Evolutionary conservation across 2,113 vertebrate species (phyloP), one percentile per base, ranked within the genome.

Genomic region (Mobula hypostoma): DNA sequence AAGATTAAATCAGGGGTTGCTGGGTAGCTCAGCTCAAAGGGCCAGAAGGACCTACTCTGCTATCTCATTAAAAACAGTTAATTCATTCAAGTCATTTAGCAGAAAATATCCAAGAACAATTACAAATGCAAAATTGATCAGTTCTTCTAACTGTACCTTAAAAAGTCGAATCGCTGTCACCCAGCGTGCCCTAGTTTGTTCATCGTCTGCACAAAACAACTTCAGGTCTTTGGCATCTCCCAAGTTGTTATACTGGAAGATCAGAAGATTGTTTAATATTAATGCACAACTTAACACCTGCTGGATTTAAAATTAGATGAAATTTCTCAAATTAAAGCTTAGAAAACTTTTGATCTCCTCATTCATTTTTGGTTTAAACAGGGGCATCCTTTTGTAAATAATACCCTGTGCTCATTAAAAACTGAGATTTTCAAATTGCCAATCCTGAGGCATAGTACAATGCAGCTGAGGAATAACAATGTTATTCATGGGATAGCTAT

Each of bases 131-230:
- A 94, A 76, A 24, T 58, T 6, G 24, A 48, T 94, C 4, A 66
- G n/a, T 66, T 15, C 63, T 3, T 29, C 2, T 17, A 94, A 77
- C 70, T 58, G 15, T 77, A 77, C 99, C 98, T 99, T 99, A 95
- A 99, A 98, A 96, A 99, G 97, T 95, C 99, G 97, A 97, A 99
- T 97, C 95, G 98, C 98, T 11, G 98, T 98, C 97, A 99, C 97
- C 99, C 99, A 99, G 95, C 98, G 98, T 94, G 97, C 98, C 96
- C 98, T 98, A 95, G 96, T 98, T 96, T 97, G 98, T 95, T 99
- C 98, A 94, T 98, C 98, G 95, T 99, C 99, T 8, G 99, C 98
- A 97, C 98, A 99, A 95, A 99, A 97, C 96, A 99, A 97, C 97
- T 98, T 99, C 97, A 99, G 97, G 97, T 99, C 98, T 95, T 98